phyloP scores from a whole-genome alignment of 2,797 vertebrate genomes.

The Sebastes flavidus region DNA sequence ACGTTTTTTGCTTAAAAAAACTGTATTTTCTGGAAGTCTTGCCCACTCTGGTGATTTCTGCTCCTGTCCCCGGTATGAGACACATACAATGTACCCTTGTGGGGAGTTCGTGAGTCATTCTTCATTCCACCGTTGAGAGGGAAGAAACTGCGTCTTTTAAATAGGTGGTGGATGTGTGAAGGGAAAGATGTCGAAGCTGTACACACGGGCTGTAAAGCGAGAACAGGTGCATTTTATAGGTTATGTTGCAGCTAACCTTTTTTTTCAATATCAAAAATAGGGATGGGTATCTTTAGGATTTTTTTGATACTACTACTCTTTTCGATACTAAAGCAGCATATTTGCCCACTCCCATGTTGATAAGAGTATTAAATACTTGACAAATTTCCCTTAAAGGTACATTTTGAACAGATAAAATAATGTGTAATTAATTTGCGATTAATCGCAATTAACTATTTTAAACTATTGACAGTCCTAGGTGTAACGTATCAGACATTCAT shows the following conservation, averaged over 20 bases:
- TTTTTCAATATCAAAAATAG: background rate
- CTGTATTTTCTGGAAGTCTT: conserved; percentile 28
- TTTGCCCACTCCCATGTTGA: no score
- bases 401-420: no score
- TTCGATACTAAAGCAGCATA: no score
- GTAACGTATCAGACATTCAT: background rate
- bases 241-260: background rate
- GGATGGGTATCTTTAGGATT: no score
- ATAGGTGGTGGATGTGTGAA: conserved; percentile 12
- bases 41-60: conserved; percentile 9
- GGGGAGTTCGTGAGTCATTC: conserved; percentile 23
- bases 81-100: background rate
- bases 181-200: background rate
- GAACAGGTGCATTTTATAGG: background rate
- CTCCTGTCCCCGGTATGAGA: background rate
- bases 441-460: no score
- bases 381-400: no score
- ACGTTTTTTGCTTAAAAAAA: conserved; percentile 38
- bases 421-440: no score
- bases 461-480: background rate
- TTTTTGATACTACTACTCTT: no score
- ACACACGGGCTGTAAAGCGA: background rate
- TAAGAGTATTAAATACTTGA: no score
- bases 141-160: conserved; percentile 12
- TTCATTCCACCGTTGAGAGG: conserved; percentile 35